Conservation (phyloP, 2,888 invertebrate species). For the Philopedon plagiatum region DNA sequence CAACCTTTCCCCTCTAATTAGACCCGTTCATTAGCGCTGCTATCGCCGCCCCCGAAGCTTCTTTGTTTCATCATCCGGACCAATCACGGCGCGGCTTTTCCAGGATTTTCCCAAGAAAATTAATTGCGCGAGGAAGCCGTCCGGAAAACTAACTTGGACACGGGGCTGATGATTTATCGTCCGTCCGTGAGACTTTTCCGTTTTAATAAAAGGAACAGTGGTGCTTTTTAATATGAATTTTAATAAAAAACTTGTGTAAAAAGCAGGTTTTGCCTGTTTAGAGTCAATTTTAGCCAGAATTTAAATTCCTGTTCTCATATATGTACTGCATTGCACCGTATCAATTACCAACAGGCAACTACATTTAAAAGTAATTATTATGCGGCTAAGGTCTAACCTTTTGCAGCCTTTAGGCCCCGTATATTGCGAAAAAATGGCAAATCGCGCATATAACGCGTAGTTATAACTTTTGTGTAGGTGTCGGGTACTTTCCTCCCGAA, state of each 20-base stretch:
- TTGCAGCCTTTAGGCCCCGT: background rate
- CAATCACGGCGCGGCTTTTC: constrained; percentile 36
- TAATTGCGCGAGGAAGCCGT: constrained; percentile 44
- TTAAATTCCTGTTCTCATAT: too few relatives aligned
- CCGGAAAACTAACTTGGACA: constrained; percentile 42
- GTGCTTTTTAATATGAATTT: too few relatives aligned
- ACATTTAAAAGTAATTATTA: background rate
- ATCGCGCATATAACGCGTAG: constrained; percentile 2
- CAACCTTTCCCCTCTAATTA: constrained; percentile 43
- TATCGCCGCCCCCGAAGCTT: constrained; percentile 39
- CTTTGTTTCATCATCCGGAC: constrained; percentile 41
- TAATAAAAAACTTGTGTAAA: too few relatives aligned
- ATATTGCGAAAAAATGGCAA: constrained; percentile 9
- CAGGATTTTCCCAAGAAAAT: constrained; percentile 50
- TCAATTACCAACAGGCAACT: background rate
- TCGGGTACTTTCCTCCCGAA: constrained; percentile 30
- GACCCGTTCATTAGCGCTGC: constrained; percentile 45
- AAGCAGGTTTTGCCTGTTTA: too few relatives aligned
- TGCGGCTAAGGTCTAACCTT: constrained; percentile 1
- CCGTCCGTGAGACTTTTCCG: background rate
- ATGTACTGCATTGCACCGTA: too few relatives aligned
- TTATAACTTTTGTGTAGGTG: constrained; percentile 33
- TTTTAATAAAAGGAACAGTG: too few relatives aligned
- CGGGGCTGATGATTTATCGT: constrained; percentile 41
- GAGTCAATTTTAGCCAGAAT: too few relatives aligned